These are phyloP conservation scores for Phasia obesa DNA, from an alignment of 2,888 invertebrate species.

Conservation along the genomic window DNA sequence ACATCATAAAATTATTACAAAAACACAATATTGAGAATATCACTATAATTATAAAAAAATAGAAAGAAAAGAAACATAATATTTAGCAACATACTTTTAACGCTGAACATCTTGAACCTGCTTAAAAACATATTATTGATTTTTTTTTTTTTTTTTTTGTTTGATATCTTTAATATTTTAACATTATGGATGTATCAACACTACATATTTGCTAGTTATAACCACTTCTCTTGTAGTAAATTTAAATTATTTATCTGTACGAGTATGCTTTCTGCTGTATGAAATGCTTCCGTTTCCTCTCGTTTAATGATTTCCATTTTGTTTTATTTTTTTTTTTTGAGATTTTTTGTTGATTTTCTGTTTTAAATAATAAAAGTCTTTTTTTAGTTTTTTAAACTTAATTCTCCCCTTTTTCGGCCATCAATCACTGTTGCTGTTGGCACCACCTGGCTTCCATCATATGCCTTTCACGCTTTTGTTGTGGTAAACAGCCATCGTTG, in stretches of 20 bases:
- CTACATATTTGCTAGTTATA: neutral
- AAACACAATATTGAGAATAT: constrained; percentile 43
- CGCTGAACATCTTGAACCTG: neutral
- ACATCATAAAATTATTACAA: constrained; percentile 13
- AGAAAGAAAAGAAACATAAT: constrained; percentile 12
- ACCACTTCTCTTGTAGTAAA: constrained; percentile 8
- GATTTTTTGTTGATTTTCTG: constrained; percentile 2
- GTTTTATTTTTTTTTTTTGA: neutral
- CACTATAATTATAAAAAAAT: constrained; percentile 37
- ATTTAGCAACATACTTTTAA: neutral
- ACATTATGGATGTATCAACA: constrained; percentile 1
- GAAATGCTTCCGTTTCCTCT: constrained; percentile 49
- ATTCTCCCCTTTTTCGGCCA: constrained; percentile 40
- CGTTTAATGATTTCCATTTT: neutral
- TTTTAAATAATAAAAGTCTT: constrained; percentile 56
- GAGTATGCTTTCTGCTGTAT: constrained; percentile 19
- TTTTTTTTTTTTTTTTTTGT: neutral
- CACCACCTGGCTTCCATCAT: constrained; percentile 5
- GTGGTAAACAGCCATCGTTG: constrained; percentile 87
- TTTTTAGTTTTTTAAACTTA: constrained; percentile 58
- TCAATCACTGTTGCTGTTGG: constrained; percentile 12
- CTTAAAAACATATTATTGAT: neutral
- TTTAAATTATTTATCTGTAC: constrained; percentile 36
- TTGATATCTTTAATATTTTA: too few relatives aligned
- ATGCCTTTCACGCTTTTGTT: constrained; percentile 68